Evolutionary conservation across 2,113 vertebrate genomes (phyloP).

Genomic region (Nothocercus nigrocapillus): DNA sequence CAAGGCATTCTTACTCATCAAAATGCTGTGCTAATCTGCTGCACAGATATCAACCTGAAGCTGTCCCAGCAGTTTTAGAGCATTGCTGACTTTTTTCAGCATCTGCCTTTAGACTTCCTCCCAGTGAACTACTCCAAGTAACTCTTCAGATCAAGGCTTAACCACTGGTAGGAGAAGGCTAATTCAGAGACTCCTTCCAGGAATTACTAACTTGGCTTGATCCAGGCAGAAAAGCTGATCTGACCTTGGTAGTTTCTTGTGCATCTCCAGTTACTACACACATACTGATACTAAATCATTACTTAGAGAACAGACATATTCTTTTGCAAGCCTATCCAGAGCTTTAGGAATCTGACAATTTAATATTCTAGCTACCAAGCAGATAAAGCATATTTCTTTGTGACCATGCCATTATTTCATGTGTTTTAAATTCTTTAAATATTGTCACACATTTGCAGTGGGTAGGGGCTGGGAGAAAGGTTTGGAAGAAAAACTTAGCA

Average conservation of each 20-base stretch:
- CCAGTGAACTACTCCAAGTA: too few species aligned
- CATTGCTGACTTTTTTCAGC: neutral
- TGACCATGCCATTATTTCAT: neutral
- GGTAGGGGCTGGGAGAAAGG: neutral
- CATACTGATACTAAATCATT: neutral
- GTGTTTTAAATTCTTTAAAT: neutral
- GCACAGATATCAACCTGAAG: neutral
- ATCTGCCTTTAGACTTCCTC: neutral
- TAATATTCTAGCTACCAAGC: neutral
- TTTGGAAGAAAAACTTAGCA: neutral
- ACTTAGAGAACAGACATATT: neutral
- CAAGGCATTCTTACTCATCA: neutral
- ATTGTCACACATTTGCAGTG: neutral
- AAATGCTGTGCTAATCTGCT: neutral
- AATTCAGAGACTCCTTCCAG: neutral
- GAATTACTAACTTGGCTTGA: neutral
- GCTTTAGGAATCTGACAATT: neutral
- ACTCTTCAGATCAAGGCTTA: neutral
- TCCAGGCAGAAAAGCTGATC: neutral
- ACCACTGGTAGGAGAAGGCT: neutral
- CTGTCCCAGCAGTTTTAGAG: neutral
- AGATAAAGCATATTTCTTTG: neutral
- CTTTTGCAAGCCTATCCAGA: neutral
- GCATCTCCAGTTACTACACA: neutral
- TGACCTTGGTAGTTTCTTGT: neutral